A percentile compares a stretch with the other conserved stretches of the same genome.
phyloP scores from a whole-genome alignment of 92 coral and sea anemone species.

The Umimayanthus kanabou region DNA sequence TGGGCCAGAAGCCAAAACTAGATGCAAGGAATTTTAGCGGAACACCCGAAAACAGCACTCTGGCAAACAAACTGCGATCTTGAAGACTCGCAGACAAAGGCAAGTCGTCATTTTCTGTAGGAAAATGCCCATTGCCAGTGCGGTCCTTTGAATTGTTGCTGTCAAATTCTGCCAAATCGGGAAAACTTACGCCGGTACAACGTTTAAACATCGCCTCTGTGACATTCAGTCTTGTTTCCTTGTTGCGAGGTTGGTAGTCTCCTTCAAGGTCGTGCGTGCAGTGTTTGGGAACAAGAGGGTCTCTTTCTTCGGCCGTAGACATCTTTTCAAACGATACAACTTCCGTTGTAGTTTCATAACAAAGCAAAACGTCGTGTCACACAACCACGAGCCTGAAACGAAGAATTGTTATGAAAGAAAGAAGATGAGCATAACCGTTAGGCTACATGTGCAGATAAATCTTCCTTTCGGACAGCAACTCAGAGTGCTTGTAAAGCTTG shows the following conservation, averaged over 20 bases:
- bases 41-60: background rate
- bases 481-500: too few relatives aligned
- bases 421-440: too few relatives aligned
- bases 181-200: background rate
- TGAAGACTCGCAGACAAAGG: background rate
- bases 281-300: too few relatives aligned
- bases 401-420: too few relatives aligned
- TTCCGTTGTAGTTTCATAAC: too few relatives aligned
- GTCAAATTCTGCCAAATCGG: background rate
- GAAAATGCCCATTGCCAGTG: background rate
- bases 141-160: background rate
- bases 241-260: background rate
- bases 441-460: too few relatives aligned
- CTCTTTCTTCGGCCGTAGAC: too few relatives aligned
- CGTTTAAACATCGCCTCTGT: background rate
- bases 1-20: background rate
- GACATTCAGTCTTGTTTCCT: background rate
- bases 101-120: background rate
- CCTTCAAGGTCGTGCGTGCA: background rate
- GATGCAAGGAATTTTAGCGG: background rate
- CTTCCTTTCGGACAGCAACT: too few relatives aligned
- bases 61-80: background rate
- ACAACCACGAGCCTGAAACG: too few relatives aligned
- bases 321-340: too few relatives aligned
- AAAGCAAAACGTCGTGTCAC: too few relatives aligned